These are phyloP conservation scores for Oreochromis niloticus DNA, from an alignment of 2,113 vertebrate genomes.

Conservation along the genomic window DNA sequence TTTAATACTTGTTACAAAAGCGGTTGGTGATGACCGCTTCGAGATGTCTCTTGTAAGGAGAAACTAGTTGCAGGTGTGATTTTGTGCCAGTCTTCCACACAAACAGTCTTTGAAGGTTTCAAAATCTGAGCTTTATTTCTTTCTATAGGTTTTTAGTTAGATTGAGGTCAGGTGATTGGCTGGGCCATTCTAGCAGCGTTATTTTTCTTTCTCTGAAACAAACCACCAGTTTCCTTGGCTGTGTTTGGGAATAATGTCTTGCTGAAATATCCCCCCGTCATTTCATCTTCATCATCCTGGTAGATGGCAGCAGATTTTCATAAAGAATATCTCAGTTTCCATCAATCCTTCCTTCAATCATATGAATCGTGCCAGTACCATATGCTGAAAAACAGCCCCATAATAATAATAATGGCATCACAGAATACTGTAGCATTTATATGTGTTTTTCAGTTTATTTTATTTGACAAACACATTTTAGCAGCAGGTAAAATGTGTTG, in stretches of 20 bases:
- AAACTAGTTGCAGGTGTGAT: neutral
- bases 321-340: neutral
- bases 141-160: neutral
- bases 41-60: accelerated
- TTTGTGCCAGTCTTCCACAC: accelerated
- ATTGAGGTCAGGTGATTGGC: neutral
- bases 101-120: accelerated
- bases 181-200: neutral
- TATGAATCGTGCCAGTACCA: neutral
- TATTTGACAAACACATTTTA: slow-evolving; percentile 54
- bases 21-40: accelerated
- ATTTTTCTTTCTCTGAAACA: neutral
- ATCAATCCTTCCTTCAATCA: accelerated
- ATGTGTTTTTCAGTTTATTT: slow-evolving; percentile 21
- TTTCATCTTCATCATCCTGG: neutral
- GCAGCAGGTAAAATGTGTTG: slow-evolving; percentile 63
- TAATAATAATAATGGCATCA: neutral
- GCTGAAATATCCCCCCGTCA: accelerated
- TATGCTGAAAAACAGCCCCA: neutral
- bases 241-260: neutral
- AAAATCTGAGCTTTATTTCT: neutral
- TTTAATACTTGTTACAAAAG: neutral
- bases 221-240: neutral
- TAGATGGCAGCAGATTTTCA: neutral
- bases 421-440: slow-evolving; percentile 38